Evolutionary conservation across 2,888 invertebrate genomes (phyloP), one percentile per base, ranked within the genome.

Genomic region (Amiota minor): DNA sequence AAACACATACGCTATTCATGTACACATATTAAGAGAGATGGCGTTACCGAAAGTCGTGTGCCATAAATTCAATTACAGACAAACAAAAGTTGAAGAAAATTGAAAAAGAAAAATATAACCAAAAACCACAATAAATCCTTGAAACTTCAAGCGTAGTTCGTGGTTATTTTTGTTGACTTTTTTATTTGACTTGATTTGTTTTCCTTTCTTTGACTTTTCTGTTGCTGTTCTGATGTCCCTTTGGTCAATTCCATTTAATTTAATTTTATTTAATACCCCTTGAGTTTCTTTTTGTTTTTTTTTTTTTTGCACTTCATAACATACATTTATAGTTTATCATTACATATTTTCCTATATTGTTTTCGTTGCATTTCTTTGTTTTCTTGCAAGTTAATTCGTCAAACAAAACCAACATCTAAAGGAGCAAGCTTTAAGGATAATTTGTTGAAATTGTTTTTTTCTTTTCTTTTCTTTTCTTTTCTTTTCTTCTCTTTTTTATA

Each of bases 221-320:
- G 18, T 68, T 67, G 67, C 45, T 20, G 14, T 56, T 71, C 56
- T 59, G 73, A 68, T 68, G 50, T 68, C 53, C 50, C 84, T 85
- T 80, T 81, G 80, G 80, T 77, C 83, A 85, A 86, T 86, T 85
- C 81, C 78, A 83, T 86, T 86, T 86, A 86, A 86, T 86, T 86
- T 81, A 80, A 86, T 85, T 86, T 73, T 74, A 74, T 76, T 78
- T 85, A 85, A 86, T 86, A 84, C 84, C 83, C 6, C 76, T 81
- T 84, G 85, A 79, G 85, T 80, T 83, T n/a, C n/a, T 81, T 84
- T 81, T 12, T 64, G 20, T 70, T 68, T 67, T 45, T 56, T 61
- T 68, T 20, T 61, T 59, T 49, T 71, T 61, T 61, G 62, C 71
- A 59, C 61, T 50, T 49, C 55, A 65, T 64, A 45, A 53, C 23